Evolutionary conservation across 2,797 vertebrate species (phyloP).

Genomic region (Bradypodion pumilum): DNA sequence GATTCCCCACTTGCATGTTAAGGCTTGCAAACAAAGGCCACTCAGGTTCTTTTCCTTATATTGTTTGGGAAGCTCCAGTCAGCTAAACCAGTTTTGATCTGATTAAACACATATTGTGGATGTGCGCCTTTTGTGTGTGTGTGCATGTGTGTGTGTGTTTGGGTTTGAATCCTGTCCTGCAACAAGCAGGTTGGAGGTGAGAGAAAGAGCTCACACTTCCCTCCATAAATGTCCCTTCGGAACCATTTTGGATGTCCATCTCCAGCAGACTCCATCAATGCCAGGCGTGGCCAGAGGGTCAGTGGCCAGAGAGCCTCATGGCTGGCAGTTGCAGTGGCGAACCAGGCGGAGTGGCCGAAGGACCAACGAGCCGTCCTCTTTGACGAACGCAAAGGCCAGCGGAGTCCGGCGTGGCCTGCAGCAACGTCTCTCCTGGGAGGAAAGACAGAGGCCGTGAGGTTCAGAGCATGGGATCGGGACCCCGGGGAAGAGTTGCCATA

Average conservation of each 20-base stretch:
- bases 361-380: neutral
- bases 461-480: fast-evolving
- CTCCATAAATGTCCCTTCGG: neutral
- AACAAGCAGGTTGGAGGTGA: too few relatives aligned
- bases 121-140: too few relatives aligned
- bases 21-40: too few relatives aligned
- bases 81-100: too few relatives aligned
- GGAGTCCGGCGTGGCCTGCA: neutral
- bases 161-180: too few relatives aligned
- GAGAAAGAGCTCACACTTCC: fast-evolving
- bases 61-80: neutral
- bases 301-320: neutral
- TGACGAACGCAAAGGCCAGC: neutral
- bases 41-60: too few relatives aligned
- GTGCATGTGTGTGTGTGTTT: too few relatives aligned
- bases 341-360: neutral
- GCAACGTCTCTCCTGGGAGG: neutral
- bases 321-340: neutral
- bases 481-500: fast-evolving
- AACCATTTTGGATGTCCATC: too few relatives aligned
- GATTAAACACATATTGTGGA: too few relatives aligned
- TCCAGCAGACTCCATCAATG: too few relatives aligned
- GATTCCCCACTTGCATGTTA: too few relatives aligned
- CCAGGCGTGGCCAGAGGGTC: fast-evolving
- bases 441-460: neutral